Evolutionary conservation across 2,113 vertebrate species (phyloP).

Genomic region (Melanerpes formicivorus): DNA sequence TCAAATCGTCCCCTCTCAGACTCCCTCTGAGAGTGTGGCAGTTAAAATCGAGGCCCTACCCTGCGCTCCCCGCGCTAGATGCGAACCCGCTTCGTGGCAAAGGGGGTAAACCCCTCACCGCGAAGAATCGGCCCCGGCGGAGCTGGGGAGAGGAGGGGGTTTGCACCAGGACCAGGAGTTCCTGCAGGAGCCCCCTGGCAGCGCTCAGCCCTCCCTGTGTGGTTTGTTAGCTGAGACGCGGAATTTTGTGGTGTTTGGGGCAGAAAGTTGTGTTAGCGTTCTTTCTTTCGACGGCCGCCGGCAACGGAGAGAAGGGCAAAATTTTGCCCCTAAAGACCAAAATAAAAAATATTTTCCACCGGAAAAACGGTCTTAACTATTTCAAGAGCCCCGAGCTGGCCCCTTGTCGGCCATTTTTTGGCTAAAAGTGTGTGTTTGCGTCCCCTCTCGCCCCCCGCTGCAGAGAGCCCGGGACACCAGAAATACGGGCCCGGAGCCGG

Average conservation of each 20-base stretch:
- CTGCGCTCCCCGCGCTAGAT: neutral
- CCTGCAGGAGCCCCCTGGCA: neutral
- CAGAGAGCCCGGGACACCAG: neutral
- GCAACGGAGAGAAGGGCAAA: neutral
- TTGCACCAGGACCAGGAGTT: no score
- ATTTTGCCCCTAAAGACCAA: neutral
- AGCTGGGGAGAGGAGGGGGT: neutral
- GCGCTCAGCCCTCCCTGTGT: neutral
- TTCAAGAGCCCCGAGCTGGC: neutral
- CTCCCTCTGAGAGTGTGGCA: no score
- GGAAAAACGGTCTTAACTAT: neutral
- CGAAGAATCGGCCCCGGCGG: neutral
- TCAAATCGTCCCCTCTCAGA: neutral
- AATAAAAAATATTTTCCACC: neutral
- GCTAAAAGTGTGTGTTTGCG: neutral
- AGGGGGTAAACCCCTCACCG: neutral
- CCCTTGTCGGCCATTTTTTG: conserved; percentile 18
- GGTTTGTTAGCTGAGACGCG: neutral
- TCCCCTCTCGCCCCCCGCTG: neutral
- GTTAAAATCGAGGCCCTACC: neutral
- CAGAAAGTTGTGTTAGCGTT: neutral
- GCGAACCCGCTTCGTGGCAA: neutral
- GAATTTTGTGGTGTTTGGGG: neutral
- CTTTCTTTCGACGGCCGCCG: neutral
- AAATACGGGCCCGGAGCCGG: neutral